Evolutionary conservation across 2,797 vertebrate genomes (phyloP).

Genomic region (Siniperca undulata): DNA sequence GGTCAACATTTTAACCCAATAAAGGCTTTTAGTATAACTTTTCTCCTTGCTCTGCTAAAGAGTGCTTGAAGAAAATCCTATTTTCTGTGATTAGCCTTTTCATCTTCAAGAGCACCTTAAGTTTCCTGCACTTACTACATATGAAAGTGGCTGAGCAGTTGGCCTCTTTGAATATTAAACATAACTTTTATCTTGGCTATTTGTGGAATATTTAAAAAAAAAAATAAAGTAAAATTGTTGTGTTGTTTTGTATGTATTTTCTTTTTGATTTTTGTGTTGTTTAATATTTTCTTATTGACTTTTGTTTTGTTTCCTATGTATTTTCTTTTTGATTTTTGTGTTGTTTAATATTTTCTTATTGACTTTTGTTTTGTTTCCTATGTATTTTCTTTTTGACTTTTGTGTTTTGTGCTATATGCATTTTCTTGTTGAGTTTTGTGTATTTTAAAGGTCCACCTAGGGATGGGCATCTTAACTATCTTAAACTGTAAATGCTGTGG

Average conservation of each 20-base stretch:
- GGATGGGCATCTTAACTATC: too few relatives aligned
- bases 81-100: background rate
- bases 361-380: background rate
- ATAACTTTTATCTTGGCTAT: background rate
- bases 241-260: too few relatives aligned
- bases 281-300: background rate
- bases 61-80: background rate
- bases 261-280: background rate
- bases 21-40: background rate
- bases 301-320: background rate
- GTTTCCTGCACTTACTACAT: background rate
- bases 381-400: background rate
- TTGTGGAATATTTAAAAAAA: background rate
- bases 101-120: background rate
- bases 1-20: background rate
- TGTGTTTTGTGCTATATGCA: background rate
- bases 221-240: background rate
- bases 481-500: background rate
- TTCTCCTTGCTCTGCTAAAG: background rate
- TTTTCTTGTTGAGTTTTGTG: background rate
- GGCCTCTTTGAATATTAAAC: background rate
- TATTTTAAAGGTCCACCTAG: background rate
- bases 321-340: background rate
- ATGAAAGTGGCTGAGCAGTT: background rate
- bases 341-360: background rate